Conservation (phyloP, 2,888 invertebrate genomes). For the Parnassius glacialis region DNA sequence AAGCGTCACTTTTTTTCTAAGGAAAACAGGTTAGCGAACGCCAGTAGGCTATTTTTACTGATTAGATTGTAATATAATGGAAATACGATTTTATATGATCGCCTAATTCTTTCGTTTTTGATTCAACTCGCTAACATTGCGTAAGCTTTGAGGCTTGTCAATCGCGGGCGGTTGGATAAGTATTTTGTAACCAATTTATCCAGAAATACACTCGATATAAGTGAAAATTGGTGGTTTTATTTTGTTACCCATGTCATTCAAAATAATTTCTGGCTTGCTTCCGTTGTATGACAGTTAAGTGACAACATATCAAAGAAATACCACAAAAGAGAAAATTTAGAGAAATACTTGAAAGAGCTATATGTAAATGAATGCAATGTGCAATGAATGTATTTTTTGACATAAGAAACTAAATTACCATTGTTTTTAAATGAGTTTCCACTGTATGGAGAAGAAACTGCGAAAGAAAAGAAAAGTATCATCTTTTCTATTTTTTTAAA, state of each 20-base stretch:
- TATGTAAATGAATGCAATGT: too few species aligned
- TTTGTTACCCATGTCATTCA: slow-evolving; percentile 30
- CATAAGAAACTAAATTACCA: too few species aligned
- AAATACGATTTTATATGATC: slow-evolving; percentile 63
- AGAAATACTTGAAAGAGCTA: too few species aligned
- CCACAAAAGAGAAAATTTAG: too few species aligned
- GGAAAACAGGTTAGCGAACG: slow-evolving; percentile 38
- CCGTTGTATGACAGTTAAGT: too few species aligned
- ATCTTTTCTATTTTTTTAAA: too few species aligned
- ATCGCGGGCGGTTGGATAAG: slow-evolving; percentile 62
- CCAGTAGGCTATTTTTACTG: slow-evolving; percentile 72
- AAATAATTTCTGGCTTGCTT: too few species aligned
- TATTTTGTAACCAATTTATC: slow-evolving; percentile 80
- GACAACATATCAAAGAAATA: too few species aligned
- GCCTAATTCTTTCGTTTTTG: slow-evolving; percentile 58
- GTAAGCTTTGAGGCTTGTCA: slow-evolving; percentile 51
- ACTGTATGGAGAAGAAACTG: too few species aligned
- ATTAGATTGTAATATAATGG: slow-evolving; percentile 67
- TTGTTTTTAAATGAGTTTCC: too few species aligned
- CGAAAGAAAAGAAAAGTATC: too few species aligned
- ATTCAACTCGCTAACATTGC: slow-evolving; percentile 49
- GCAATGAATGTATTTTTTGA: too few species aligned
- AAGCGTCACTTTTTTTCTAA: slow-evolving; percentile 41
- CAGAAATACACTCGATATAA: slow-evolving; percentile 80
- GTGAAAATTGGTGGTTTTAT: slow-evolving; percentile 70